Conservation (phyloP, 2,797 vertebrate species). For the Phaenicophaeus curvirostris region DNA sequence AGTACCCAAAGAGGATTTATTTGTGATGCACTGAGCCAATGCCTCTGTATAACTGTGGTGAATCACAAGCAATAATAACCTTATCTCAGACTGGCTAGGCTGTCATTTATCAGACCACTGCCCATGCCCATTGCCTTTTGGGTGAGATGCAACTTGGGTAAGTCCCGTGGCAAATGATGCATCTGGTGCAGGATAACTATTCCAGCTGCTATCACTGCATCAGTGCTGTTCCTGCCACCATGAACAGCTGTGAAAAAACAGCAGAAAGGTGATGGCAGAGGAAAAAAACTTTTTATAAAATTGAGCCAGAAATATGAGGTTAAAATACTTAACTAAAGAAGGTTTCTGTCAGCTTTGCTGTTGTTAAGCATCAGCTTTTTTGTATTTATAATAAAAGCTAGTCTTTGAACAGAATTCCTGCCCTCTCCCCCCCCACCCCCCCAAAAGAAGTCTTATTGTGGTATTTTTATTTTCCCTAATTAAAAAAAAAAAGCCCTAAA, state of each 20-base stretch:
- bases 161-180: fast-evolving
- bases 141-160: fast-evolving
- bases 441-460: neutral
- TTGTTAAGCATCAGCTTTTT: neutral
- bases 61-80: neutral
- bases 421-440: no score
- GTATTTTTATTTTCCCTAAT: neutral
- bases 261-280: neutral
- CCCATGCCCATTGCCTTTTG: neutral
- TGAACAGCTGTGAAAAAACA: neutral
- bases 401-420: neutral
- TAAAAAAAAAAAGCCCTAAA: neutral
- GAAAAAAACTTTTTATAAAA: neutral
- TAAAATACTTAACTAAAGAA: neutral
- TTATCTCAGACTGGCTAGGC: neutral
- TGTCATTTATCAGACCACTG: neutral
- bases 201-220: neutral
- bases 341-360: neutral
- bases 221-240: neutral
- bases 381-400: neutral
- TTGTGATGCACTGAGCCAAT: neutral
- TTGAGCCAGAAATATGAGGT: neutral
- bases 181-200: neutral
- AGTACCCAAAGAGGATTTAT: neutral
- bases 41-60: neutral